These are phyloP conservation scores for Fragum fragum DNA, from an alignment of 2,888 invertebrate genomes.

Conservation along the genomic window DNA sequence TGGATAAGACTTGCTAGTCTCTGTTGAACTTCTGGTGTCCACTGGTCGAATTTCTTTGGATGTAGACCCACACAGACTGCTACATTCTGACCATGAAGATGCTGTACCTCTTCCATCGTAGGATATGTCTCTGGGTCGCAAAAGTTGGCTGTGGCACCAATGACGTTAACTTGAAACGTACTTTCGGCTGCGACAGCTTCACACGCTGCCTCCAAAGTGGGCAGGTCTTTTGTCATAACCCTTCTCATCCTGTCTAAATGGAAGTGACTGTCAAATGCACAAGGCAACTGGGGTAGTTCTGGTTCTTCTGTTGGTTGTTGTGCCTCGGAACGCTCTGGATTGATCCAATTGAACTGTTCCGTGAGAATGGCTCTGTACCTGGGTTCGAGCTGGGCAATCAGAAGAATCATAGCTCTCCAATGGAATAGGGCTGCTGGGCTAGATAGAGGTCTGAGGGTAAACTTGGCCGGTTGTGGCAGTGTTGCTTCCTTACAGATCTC, in stretches of 20 bases:
- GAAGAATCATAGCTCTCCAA: background rate
- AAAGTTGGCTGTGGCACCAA: background rate
- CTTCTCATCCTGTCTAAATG: conserved; percentile 9
- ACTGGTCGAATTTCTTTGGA: too few species aligned
- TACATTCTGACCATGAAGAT: too few species aligned
- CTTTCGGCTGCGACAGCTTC: background rate
- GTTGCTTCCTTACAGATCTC: conserved; percentile 6
- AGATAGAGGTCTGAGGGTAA: background rate
- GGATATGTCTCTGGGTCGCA: background rate
- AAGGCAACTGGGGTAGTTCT: background rate
- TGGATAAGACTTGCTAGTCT: too few species aligned
- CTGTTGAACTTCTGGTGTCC: too few species aligned
- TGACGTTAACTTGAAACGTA: background rate
- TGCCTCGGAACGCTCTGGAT: background rate
- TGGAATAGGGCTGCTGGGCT: conserved; percentile 19
- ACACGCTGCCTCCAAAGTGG: background rate
- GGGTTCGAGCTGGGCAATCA: conserved; percentile 16
- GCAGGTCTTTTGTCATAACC: background rate
- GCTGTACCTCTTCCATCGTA: too few species aligned
- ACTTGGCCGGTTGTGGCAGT: background rate
- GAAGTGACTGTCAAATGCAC: conserved; percentile 11
- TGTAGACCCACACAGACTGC: too few species aligned
- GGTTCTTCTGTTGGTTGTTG: background rate
- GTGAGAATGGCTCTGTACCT: background rate
- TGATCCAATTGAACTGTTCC: background rate